Base-by-base conservation (phyloP, 2,888 invertebrate species). In the Celastrina argiolus region DNA sequence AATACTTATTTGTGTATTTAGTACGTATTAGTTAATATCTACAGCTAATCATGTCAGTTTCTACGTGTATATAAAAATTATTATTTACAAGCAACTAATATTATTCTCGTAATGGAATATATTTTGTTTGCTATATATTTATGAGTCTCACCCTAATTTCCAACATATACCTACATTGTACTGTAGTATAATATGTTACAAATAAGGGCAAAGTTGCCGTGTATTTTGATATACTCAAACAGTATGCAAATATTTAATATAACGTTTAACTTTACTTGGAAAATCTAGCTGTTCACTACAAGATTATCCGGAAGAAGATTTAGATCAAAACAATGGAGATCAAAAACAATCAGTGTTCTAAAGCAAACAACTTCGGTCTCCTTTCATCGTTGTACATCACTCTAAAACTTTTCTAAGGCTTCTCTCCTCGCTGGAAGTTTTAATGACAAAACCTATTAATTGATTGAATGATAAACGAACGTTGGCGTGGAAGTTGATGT, bases 321-420 rank as follows among this genome's bases (percentile, higher is more conserved):
- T 59, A 12, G 59, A 31, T 31, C 31, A 31, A 18, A 34, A 59
- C 59, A 59, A 31, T 16, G 18, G 31, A 59, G 16, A 31, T 34
- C 18, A 59, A 18, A 34, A 16, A 31, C 59, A 59, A 59, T 12
- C 31, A 16, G 16, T 59, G 31, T 59, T 34, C 34, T 10, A 51
- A 59, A 18, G 59, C 31, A 34, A 31, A 59, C 59, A 34, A 59
- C 59, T 59, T 59, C 59, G 34, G 59, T 59, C 59, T 59, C 59
- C 34, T 59, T 59, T 59, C 34, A 59, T 59, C 31, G 10, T 10
- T 59, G 31, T 59, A 59, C 34, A 31, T 18, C 6, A 3, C 18
- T 34, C 16, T 18, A 5, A 59, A 59, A 31, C 18, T 59, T 59
- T 59, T 34, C 31, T 34, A 16, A n/a, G 18, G 59, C 31, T 12